Conservation (phyloP, 2,113 vertebrate genomes). For the Elgaria multicarinata region DNA sequence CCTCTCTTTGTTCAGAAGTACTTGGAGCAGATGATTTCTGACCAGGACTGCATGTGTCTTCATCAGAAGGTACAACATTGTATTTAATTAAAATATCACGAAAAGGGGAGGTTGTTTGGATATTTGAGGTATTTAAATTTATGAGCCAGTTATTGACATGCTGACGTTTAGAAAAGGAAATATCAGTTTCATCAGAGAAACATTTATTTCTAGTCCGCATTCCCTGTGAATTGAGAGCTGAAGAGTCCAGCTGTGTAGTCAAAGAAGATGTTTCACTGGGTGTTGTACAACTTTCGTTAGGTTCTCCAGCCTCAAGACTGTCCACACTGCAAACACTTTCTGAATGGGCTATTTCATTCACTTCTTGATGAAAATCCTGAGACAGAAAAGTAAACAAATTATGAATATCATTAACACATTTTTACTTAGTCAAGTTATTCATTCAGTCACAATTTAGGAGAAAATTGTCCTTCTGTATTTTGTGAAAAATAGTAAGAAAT, state of each 20-base stretch:
- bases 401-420: constrained; percentile 3
- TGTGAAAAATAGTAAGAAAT: constrained; percentile 11
- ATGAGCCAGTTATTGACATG: constrained; percentile 76
- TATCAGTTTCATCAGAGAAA: constrained; percentile 59
- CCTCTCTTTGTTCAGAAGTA: constrained; percentile 22
- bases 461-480: background rate
- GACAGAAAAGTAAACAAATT: constrained; percentile 54
- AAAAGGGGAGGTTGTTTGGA: constrained; percentile 49
- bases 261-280: constrained; percentile 56
- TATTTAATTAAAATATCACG: constrained; percentile 65
- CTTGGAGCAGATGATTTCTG: constrained; percentile 55
- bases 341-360: constrained; percentile 77
- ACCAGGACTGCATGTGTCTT: constrained; percentile 53
- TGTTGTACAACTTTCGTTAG: constrained; percentile 64
- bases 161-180: constrained; percentile 62
- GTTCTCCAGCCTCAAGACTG: constrained; percentile 87
- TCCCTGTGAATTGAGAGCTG: constrained; percentile 56
- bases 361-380: constrained; percentile 82
- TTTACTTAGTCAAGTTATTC: background rate
- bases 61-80: constrained; percentile 57
- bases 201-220: constrained; percentile 54
- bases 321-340: constrained; percentile 89
- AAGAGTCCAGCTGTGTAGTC: constrained; percentile 60
- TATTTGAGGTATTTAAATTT: constrained; percentile 64
- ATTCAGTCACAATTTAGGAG: constrained; percentile 4